Evolutionary conservation across 2,797 vertebrate species (phyloP).

Genomic region (Cyprinella venusta): DNA sequence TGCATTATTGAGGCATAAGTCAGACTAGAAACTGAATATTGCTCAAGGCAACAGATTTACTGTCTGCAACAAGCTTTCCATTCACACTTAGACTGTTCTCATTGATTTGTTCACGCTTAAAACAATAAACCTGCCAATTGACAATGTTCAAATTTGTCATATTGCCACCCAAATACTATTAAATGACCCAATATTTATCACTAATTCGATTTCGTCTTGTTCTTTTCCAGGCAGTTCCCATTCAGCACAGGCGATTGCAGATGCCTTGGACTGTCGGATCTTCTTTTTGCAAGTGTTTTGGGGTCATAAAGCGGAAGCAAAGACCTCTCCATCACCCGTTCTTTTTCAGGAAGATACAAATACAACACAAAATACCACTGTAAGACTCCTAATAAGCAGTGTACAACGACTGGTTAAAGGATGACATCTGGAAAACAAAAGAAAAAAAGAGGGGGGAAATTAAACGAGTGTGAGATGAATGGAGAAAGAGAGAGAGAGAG

Average conservation of each 20-base stretch:
- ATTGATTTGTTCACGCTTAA: background rate
- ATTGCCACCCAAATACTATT: background rate
- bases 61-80: background rate
- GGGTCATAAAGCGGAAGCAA: conserved; percentile 49
- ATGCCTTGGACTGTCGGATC: conserved; percentile 22
- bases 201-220: background rate
- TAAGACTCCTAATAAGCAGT: conserved; percentile 59
- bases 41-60: conserved; percentile 24
- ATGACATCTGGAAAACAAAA: conserved; percentile 40
- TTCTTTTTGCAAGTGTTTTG: conserved; percentile 59
- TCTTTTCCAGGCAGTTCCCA: background rate
- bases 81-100: background rate
- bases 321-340: conserved; percentile 64
- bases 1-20: conserved; percentile 30
- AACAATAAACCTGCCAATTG: background rate
- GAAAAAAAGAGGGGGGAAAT: conserved; percentile 56
- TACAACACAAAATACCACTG: conserved; percentile 57
- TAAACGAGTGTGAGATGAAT: conserved; percentile 43
- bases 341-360: conserved; percentile 33
- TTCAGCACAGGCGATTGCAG: background rate
- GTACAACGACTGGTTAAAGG: conserved; percentile 56
- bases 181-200: background rate
- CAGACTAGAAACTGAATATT: conserved; percentile 2
- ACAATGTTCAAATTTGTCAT: background rate
- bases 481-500: conserved; percentile 35